phyloP scores from a whole-genome alignment of 2,797 vertebrate species.

The Dryobates pubescens region DNA sequence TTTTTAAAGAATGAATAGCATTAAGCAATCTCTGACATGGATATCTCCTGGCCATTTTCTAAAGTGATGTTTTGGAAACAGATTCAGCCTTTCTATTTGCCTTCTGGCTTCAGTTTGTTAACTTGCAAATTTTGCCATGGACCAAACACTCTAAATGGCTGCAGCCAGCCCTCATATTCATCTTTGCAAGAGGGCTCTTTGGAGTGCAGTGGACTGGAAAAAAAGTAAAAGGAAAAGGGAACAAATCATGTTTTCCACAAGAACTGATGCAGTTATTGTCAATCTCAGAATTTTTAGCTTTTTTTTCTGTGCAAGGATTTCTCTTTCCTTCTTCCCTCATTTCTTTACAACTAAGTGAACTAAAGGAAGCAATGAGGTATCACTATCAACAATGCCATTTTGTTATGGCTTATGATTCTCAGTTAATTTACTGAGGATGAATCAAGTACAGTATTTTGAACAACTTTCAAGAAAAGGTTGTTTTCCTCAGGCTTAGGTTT shows the following conservation, averaged over 20 bases:
- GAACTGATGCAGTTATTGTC: slow-evolving; percentile 63
- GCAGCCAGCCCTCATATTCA: neutral
- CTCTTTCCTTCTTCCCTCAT: neutral
- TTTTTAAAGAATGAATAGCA: neutral
- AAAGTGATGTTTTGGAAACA: neutral
- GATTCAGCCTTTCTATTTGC: slow-evolving; percentile 13
- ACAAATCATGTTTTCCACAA: slow-evolving; percentile 60
- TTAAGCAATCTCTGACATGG: neutral
- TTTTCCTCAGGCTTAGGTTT: neutral
- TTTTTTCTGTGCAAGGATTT: neutral
- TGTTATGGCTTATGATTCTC: neutral
- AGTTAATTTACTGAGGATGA: neutral
- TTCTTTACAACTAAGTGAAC: slow-evolving; percentile 4
- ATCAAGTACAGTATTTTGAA: neutral
- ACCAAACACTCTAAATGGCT: neutral
- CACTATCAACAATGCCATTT: neutral
- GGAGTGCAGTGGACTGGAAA: slow-evolving; percentile 38
- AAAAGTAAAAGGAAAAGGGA: slow-evolving; percentile 40
- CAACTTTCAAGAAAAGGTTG: neutral
- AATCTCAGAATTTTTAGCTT: slow-evolving; percentile 1
- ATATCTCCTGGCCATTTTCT: neutral
- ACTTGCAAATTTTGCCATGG: slow-evolving; percentile 13
- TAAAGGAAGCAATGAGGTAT: neutral
- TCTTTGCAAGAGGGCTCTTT: slow-evolving; percentile 19
- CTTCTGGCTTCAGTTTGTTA: slow-evolving; percentile 28